Base-by-base conservation (phyloP, 1,140 invertebrate genomes). In the Aphelenchoides fujianensis region DNA sequence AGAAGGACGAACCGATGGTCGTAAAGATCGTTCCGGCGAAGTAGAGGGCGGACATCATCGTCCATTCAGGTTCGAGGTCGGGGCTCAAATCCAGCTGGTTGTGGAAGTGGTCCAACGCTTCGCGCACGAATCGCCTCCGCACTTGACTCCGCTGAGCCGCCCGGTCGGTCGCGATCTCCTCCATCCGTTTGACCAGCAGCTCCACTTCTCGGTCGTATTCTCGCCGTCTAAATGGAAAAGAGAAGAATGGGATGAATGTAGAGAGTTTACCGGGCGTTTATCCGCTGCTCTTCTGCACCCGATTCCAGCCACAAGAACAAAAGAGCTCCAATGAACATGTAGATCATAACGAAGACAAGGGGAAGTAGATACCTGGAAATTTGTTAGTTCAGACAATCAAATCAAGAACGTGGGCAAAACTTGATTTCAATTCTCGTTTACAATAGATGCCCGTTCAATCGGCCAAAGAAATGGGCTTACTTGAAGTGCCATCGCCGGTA, bases 251-350 rank as follows among this genome's bases (percentile, higher is more conserved):
- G 36, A 27, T n/a, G n/a, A 66, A 66, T n/a, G 28, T 27, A 41
- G 71, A n/a, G 16, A 12, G 16, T 3, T 19, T 35, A 74, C 77
- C 67, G 72, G 23, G 67, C 54, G 7, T 31, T 31, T 31, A 76
- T 69, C 31, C 79, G 30, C 35, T 80, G 55, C 23, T 70, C 9
- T 53, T 79, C 77, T 2, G 77, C 77, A 19, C n/a, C 32, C 23
- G 34, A 37, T 59, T 80, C 79, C 7, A 80, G n/a, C 79, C 79
- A 80, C 27, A 68, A 72, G 48, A 82, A 82, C n/a, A 82, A 19
- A 12, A 79, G 19, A 30, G 81, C 81, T n/a, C 81, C 81, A 41
- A 82, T n/a, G 2, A 82, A 30, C 82, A 84, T 82, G 64, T 82
- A 82, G 52, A 83, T 41, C 36, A 80, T 57, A 27, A 82, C 79